A percentile compares a stretch with the other conserved stretches of the same genome.
phyloP scores from a whole-genome alignment of 2,797 vertebrate genomes.

The Pithecia hirsuta region DNA sequence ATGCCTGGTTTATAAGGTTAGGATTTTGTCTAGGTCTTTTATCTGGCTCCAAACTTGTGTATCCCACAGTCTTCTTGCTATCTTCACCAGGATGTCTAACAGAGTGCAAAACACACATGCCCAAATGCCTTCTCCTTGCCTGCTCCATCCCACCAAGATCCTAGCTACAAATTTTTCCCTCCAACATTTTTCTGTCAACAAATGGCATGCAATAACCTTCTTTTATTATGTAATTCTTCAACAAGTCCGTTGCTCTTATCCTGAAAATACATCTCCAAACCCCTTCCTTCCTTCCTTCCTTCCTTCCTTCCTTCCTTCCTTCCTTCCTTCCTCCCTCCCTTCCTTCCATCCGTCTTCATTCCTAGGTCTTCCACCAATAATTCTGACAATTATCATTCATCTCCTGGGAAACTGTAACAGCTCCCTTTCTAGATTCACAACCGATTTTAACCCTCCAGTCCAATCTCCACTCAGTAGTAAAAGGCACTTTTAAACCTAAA shows the following conservation, averaged over 20 bases:
- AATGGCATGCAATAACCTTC: not conserved
- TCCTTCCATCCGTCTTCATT: too few relatives aligned
- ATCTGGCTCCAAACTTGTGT: not conserved
- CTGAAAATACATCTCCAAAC: not conserved
- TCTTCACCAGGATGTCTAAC: not conserved
- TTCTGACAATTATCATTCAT: not conserved
- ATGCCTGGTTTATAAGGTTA: not conserved
- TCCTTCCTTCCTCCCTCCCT: too few relatives aligned
- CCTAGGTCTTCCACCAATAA: not conserved
- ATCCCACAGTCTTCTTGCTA: not conserved
- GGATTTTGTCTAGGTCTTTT: not conserved
- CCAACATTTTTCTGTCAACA: not conserved
- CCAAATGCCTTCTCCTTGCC: not conserved
- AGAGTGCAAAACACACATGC: not conserved
- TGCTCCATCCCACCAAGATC: not conserved
- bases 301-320: too few relatives aligned
- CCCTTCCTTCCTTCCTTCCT: not conserved
- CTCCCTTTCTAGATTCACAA: not conserved
- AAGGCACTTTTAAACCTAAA: not conserved
- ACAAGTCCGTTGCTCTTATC: not conserved
- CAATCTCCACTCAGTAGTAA: not conserved
- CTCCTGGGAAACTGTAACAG: not conserved
- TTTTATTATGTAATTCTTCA: not conserved
- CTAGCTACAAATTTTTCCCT: not conserved
- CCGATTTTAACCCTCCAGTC: not conserved